A percentile compares a stretch with the other conserved stretches of the same genome.
phyloP scores from a whole-genome alignment of 2,113 vertebrate genomes.

The Parus major region DNA sequence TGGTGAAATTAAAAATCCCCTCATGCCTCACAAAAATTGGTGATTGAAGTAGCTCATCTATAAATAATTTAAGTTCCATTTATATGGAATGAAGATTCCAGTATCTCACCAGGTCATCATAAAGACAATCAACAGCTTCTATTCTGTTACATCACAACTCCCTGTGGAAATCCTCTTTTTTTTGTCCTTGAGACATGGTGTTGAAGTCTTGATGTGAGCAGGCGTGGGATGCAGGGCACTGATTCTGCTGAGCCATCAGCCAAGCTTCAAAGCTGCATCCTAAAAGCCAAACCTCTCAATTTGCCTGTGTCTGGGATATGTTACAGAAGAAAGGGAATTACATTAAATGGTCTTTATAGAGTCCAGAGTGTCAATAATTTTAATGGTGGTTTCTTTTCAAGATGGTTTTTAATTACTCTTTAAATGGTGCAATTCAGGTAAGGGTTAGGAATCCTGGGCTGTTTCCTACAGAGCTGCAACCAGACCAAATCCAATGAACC shows the following conservation, averaged over 20 bases:
- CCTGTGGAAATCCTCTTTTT: background rate
- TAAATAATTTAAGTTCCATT: background rate
- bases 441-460: background rate
- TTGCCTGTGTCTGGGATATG: background rate
- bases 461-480: background rate
- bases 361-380: background rate
- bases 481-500: background rate
- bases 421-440: background rate
- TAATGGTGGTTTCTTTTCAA: background rate
- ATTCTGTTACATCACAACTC: background rate
- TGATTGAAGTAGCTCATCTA: background rate
- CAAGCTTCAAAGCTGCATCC: slow-evolving; percentile 8
- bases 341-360: background rate
- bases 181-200: background rate
- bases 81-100: background rate
- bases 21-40: background rate
- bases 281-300: background rate
- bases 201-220: background rate
- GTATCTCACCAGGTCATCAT: background rate
- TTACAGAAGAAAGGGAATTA: background rate
- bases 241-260: slow-evolving; percentile 32
- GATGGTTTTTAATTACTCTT: background rate
- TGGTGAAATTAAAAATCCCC: background rate
- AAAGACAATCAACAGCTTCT: background rate
- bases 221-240: background rate